Evolutionary conservation across 2,888 invertebrate genomes (phyloP), one percentile per base, ranked within the genome.

Genomic region (Lutraria lutraria): DNA sequence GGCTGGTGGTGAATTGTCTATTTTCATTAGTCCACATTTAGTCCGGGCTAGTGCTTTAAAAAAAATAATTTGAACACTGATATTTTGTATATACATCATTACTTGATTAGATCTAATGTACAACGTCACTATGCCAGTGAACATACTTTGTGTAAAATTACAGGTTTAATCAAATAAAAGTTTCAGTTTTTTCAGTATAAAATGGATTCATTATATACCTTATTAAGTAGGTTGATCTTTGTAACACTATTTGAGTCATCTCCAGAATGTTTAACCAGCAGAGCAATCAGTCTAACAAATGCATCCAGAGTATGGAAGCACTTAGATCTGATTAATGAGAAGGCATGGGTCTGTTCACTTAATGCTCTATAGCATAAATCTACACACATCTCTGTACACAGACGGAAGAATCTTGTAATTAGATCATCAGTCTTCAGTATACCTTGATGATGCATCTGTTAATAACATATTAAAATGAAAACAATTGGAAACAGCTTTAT

Each of bases 381-480:
- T 2, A 99, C 98, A 97, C 99, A 99, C 97, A 99, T 98, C 96
- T 99, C 99, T 0, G 99, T 99, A 87, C 99, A 99, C 90, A 99
- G 98, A 79, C 99, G 98, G 97, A 99, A 99, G 97, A 99, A 99
- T 88, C 99, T 97, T 0, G 99, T 99, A 91, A 99, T 99, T 95
- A 99, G 97, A 96, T 99, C 99, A 96, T 99, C 99, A 0, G 99
- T 99, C 97, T 99, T 99, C 85, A 99, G 97, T 90, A 99, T 99
- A 8, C 99, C 99, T 94, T 98, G 98, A 95, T 98, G 97, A 96
- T 99, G 99, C 99, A 99, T 99, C 97, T 99, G 96, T 76, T 19
- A 76, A 31, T 34, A 53, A 96, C 94, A 68, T 21, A 43, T 8
- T 43, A 43, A 4, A 43, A 43, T 43, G 43, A 43, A 43, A 43